These are phyloP conservation scores for Tetragnatha montana DNA, from an alignment of 2,888 invertebrate genomes.

Conservation along the genomic window DNA sequence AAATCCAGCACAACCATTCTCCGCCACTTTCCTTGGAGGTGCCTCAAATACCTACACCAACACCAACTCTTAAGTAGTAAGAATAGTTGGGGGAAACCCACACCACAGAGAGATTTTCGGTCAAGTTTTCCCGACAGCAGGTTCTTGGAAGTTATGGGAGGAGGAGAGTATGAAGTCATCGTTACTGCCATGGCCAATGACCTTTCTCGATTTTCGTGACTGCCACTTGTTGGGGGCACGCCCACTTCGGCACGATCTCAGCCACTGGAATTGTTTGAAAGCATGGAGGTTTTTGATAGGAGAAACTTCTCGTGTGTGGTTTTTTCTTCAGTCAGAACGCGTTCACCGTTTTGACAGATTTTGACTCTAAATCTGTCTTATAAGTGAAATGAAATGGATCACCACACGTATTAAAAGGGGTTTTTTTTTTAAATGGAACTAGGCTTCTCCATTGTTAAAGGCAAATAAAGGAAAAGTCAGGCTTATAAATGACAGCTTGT, in stretches of 20 bases:
- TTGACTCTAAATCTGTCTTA: background rate
- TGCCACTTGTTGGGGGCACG: conserved; percentile 47
- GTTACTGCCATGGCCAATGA: conserved; percentile 61
- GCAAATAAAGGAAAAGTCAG: too few species aligned
- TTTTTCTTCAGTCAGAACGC: background rate
- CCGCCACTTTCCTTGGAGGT: background rate
- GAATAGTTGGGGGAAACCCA: conserved; percentile 25
- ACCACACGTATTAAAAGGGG: background rate
- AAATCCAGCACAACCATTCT: background rate
- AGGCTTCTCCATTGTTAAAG: background rate
- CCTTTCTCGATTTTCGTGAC: conserved; percentile 57
- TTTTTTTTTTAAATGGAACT: background rate
- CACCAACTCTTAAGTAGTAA: background rate
- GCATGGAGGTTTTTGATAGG: background rate
- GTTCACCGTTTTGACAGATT: background rate
- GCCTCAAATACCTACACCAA: background rate
- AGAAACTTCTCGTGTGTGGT: background rate
- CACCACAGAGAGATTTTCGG: conserved; percentile 13
- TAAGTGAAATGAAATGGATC: background rate
- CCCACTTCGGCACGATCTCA: conserved; percentile 45
- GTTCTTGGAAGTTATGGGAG: conserved; percentile 27
- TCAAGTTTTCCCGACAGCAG: conserved; percentile 12
- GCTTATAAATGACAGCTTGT: too few species aligned
- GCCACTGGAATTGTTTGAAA: conserved; percentile 41
- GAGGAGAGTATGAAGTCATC: conserved; percentile 60